phyloP scores from a whole-genome alignment of 2,888 invertebrate genomes.

The Leptopilina syphax region DNA sequence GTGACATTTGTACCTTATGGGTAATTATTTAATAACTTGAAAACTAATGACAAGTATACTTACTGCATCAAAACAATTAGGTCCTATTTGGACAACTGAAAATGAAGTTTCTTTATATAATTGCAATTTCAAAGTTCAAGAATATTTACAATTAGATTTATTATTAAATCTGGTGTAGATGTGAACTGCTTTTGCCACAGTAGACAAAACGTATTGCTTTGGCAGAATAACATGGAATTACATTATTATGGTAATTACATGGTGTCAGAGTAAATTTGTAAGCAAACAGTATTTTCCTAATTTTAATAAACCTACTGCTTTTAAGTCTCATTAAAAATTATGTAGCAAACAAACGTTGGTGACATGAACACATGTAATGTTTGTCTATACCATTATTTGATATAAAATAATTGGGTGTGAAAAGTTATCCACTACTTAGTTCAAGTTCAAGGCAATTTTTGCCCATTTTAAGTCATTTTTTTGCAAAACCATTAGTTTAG shows the following conservation, averaged over 20 bases:
- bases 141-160: background rate
- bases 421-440: too few relatives aligned
- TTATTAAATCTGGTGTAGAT: background rate
- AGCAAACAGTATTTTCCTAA: conserved; percentile 12
- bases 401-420: too few relatives aligned
- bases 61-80: too few relatives aligned
- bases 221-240: conserved; percentile 18
- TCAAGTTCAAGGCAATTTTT: too few relatives aligned
- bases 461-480: too few relatives aligned
- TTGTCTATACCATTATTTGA: background rate
- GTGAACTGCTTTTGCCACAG: background rate
- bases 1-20: background rate
- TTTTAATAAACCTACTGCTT: conserved; percentile 10
- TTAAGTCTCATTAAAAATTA: conserved; percentile 8
- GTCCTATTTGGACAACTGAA: too few relatives aligned
- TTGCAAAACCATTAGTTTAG: too few relatives aligned
- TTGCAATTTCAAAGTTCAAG: background rate
- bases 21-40: too few relatives aligned
- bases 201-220: background rate
- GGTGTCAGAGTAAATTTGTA: conserved; percentile 4
- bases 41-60: too few relatives aligned
- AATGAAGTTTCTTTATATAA: too few relatives aligned
- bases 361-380: background rate
- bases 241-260: conserved; percentile 18
- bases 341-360: background rate